A percentile compares a stretch with the other conserved stretches of the same genome.
phyloP scores from a whole-genome alignment of 2,888 invertebrate genomes.

The Cantharis rufa region DNA sequence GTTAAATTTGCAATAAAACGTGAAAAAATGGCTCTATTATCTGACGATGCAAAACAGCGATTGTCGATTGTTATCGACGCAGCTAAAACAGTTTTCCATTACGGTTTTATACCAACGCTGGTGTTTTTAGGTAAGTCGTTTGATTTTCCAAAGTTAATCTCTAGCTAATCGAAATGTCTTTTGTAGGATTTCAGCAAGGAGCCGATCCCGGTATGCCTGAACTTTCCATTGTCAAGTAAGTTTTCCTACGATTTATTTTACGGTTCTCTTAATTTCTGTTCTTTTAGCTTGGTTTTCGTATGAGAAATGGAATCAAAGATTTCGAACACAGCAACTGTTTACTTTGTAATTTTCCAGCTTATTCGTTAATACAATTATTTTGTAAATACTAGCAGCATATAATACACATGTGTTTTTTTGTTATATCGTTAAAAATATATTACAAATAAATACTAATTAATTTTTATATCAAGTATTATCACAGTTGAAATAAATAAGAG shows the following conservation, averaged over 20 bases:
- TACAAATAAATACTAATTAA: slow-evolving; percentile 20
- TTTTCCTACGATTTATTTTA: background rate
- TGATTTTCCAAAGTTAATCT: background rate
- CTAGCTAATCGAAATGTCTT: slow-evolving; percentile 2
- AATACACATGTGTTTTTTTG: slow-evolving; percentile 2
- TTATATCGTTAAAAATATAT: slow-evolving; percentile 18
- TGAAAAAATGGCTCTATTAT: slow-evolving; percentile 52
- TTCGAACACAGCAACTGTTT: background rate
- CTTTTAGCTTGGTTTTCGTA: background rate
- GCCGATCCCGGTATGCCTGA: slow-evolving; percentile 73
- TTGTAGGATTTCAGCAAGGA: slow-evolving; percentile 68
- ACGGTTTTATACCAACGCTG: slow-evolving; percentile 72
- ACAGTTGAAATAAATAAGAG: slow-evolving; percentile 18
- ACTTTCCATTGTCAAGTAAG: slow-evolving; percentile 60
- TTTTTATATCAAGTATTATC: slow-evolving; percentile 17
- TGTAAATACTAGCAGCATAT: background rate
- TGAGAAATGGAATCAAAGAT: background rate
- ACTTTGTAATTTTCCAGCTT: background rate
- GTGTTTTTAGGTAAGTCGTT: slow-evolving; percentile 64
- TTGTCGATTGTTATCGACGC: slow-evolving; percentile 63
- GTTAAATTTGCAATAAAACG: background rate
- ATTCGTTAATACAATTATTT: background rate
- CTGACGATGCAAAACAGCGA: slow-evolving; percentile 64
- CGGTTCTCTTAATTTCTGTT: background rate
- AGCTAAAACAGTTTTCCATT: slow-evolving; percentile 67